These are phyloP conservation scores for Drosophila prostipennis DNA, from an alignment of 2,888 invertebrate species.

Conservation along the genomic window DNA sequence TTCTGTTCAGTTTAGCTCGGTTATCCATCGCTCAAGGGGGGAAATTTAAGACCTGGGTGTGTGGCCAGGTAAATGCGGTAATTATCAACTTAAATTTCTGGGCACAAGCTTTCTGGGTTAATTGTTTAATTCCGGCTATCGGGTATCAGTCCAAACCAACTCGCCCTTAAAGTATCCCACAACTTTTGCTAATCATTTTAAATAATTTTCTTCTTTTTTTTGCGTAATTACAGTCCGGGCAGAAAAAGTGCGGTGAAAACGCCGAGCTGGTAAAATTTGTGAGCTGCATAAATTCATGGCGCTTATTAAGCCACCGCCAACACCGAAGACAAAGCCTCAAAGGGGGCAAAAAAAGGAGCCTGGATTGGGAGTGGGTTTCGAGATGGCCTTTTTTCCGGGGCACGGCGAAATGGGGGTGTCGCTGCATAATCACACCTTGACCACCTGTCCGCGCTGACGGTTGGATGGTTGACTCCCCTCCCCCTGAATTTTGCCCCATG, in stretches of 20 bases:
- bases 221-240: conserved; percentile 47
- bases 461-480: background rate
- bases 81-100: conserved; percentile 25
- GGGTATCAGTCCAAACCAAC: background rate
- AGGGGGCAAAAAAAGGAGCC: conserved; percentile 1
- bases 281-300: conserved; percentile 70
- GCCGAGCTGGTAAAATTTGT: too few relatives aligned
- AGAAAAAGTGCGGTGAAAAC: conserved; percentile 9
- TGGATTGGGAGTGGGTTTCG: conserved; percentile 1
- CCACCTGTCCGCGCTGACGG: conserved; percentile 64
- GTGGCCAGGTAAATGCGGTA: conserved; percentile 20
- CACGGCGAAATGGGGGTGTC: conserved; percentile 1
- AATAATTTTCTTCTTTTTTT: conserved; percentile 15
- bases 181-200: conserved; percentile 26
- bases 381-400: background rate
- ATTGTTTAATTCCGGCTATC: conserved; percentile 18
- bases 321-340: conserved; percentile 58
- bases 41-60: conserved; percentile 19
- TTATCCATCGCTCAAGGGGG: conserved; percentile 16
- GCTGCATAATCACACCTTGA: conserved; percentile 62
- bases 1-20: conserved; percentile 15
- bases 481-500: conserved; percentile 3
- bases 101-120: conserved; percentile 11
- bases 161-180: background rate
- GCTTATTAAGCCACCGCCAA: conserved; percentile 62